Evolutionary conservation across 2,888 invertebrate genomes (phyloP).

Genomic region (Idaea straminata): DNA sequence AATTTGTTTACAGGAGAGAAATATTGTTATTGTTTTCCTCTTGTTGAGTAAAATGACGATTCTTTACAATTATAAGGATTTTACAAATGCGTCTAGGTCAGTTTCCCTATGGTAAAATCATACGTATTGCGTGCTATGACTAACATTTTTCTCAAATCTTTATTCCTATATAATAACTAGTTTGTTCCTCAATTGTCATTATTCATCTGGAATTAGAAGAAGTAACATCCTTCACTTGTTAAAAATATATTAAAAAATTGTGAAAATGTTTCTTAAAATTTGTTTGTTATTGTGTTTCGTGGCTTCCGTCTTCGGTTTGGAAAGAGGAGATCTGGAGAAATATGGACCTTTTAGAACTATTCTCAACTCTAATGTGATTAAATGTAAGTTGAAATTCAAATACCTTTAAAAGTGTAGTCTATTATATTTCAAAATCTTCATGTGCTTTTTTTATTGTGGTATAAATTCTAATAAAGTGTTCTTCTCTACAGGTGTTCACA

Average conservation of each 20-base stretch:
- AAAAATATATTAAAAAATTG: neutral
- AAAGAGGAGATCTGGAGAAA: constrained; percentile 16
- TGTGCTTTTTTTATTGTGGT: neutral
- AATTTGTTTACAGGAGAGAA: neutral
- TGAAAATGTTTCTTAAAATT: constrained; percentile 10
- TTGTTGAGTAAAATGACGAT: neutral
- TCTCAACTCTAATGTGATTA: constrained; percentile 12
- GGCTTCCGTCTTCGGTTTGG: constrained; percentile 9
- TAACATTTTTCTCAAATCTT: neutral
- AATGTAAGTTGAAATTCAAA: constrained; percentile 10
- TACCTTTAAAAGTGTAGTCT: neutral
- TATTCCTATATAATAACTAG: neutral
- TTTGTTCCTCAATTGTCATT: neutral
- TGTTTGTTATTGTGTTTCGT: constrained; percentile 11
- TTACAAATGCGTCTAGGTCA: neutral
- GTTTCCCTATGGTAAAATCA: neutral
- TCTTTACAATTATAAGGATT: neutral
- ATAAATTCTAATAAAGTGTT: neutral
- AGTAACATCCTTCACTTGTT: neutral
- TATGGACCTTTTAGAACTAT: constrained; percentile 14
- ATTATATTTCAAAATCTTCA: neutral
- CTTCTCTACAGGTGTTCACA: constrained; percentile 51
- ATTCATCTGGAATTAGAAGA: neutral
- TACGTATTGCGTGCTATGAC: neutral
- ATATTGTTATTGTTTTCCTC: neutral